phyloP scores from a whole-genome alignment of 2,113 vertebrate genomes.

The Eulemur macaco region DNA sequence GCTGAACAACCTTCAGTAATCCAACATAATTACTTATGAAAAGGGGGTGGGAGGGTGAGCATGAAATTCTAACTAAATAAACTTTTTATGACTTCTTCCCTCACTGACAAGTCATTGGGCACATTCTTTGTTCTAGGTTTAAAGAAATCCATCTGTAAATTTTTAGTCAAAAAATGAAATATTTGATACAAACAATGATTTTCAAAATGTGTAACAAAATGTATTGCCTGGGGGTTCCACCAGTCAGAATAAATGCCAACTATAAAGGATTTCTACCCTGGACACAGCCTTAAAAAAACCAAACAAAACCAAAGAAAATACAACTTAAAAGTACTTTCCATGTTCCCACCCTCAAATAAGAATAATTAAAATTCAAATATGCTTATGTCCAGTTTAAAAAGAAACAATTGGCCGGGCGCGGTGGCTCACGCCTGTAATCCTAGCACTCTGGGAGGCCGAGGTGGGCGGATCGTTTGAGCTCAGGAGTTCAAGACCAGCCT shows the following conservation, averaged over 20 bases:
- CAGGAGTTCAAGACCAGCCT: too few species aligned
- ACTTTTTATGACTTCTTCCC: background rate
- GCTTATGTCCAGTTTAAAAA: background rate
- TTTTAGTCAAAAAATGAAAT: conserved; percentile 21
- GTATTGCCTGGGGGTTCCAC: background rate
- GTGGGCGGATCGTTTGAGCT: too few species aligned
- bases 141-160: background rate
- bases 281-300: background rate
- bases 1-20: background rate
- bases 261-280: background rate
- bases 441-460: too few species aligned
- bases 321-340: background rate
- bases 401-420: background rate
- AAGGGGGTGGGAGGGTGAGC: background rate
- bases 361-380: background rate
- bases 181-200: background rate
- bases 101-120: background rate
- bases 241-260: background rate
- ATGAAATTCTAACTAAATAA: background rate
- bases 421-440: too few species aligned
- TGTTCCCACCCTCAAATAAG: background rate
- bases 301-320: conserved; percentile 25
- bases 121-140: background rate
- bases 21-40: background rate
- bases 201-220: background rate